Percentiles rank a stretch among this genome's conserved stretches.
Conservation (phyloP, 2,888 invertebrate species). For the Sylvicola cinctus region DNA sequence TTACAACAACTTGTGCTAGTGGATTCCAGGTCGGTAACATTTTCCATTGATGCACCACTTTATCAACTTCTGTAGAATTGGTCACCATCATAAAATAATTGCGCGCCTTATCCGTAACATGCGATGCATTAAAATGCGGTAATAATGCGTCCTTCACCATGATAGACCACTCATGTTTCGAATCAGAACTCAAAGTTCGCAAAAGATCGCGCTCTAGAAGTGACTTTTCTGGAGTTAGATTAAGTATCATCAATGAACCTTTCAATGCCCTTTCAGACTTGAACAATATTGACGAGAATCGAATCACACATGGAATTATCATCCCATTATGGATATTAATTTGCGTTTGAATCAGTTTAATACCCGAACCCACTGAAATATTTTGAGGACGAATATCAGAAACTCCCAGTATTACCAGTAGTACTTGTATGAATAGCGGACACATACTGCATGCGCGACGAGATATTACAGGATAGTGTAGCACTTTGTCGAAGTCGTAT, state of each 20-base stretch:
- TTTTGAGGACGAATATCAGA: too few species aligned
- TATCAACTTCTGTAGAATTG: slow-evolving; percentile 3
- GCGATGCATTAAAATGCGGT: neutral
- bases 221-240: neutral
- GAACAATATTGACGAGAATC: neutral
- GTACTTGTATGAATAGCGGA: too few species aligned
- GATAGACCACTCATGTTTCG: neutral
- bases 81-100: slow-evolving; percentile 6
- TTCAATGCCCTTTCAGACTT: neutral
- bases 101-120: slow-evolving; percentile 3
- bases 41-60: slow-evolving; percentile 3
- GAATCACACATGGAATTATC: neutral
- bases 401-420: too few species aligned
- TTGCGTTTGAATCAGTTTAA: too few species aligned
- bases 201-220: neutral
- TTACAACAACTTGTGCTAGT: slow-evolving; percentile 4
- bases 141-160: neutral
- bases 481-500: too few species aligned
- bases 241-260: neutral
- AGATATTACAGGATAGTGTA: too few species aligned
- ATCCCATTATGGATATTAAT: too few species aligned
- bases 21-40: slow-evolving; percentile 5
- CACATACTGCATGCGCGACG: too few species aligned
- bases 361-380: too few species aligned
- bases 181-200: neutral